These are phyloP conservation scores for Helicoverpa armigera DNA, from an alignment of 1,140 invertebrate species.

Conservation along the genomic window DNA sequence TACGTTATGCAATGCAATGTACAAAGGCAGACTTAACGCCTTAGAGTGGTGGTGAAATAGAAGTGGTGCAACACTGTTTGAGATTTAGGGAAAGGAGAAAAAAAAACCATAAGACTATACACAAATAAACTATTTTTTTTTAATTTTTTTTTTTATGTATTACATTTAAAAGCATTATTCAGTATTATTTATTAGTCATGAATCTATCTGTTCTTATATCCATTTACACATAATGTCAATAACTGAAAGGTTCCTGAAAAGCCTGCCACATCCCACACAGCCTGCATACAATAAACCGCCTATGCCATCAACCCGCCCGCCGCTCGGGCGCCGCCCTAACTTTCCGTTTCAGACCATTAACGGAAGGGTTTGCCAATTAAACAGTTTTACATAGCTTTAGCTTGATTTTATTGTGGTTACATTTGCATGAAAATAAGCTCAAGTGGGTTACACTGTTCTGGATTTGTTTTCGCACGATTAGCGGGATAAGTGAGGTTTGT, in stretches of 20 bases:
- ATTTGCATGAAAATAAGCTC: conserved; percentile 56
- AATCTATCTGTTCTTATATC: no score
- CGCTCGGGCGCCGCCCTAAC: conserved; percentile 22
- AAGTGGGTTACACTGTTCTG: neutral
- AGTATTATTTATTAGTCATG: no score
- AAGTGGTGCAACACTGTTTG: no score
- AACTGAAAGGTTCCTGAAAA: neutral
- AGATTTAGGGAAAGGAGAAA: no score
- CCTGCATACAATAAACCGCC: conserved; percentile 4
- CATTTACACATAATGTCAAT: no score
- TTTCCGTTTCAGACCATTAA: conserved; percentile 32
- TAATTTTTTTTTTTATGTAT: no score
- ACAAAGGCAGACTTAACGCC: no score
- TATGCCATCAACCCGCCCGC: conserved; percentile 12
- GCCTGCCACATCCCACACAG: neutral
- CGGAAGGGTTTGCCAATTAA: conserved; percentile 54
- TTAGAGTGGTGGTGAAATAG: no score
- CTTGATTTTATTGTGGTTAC: conserved; percentile 44
- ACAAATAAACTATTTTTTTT: no score
- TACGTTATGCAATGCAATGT: no score
- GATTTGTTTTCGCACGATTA: conserved; percentile 36
- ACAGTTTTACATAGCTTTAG: conserved; percentile 50
- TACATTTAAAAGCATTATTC: no score
- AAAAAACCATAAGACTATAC: no score
- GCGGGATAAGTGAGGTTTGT: neutral